Percentiles rank a stretch among this genome's conserved stretches.
Conservation (phyloP, 2,888 invertebrate species). For the Rhagophthalmus giganteus region DNA sequence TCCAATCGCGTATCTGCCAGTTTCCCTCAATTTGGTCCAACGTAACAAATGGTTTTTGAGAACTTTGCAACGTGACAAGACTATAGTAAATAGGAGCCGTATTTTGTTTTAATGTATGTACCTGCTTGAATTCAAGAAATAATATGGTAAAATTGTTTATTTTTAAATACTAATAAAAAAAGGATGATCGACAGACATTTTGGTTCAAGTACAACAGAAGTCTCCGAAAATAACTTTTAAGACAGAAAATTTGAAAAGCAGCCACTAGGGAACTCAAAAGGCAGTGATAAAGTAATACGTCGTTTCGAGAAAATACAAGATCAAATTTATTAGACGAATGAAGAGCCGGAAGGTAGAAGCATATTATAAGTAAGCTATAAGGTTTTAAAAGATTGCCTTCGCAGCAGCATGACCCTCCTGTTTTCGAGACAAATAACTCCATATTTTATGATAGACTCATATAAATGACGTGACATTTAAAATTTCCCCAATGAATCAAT, state of each 20-base stretch:
- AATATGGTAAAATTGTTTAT: too few relatives aligned
- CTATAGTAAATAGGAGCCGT: neutral
- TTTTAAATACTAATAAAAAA: too few relatives aligned
- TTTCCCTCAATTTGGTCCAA: constrained; percentile 8
- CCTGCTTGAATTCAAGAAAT: too few relatives aligned
- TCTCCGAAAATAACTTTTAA: constrained; percentile 5
- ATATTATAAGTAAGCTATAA: constrained; percentile 21
- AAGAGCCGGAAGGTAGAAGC: constrained; percentile 8
- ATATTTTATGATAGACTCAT: constrained; percentile 21
- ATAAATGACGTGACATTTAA: constrained; percentile 29
- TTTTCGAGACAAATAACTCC: constrained; percentile 22
- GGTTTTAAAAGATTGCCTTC: constrained; percentile 17
- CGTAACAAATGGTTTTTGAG: constrained; percentile 9
- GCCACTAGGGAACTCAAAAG: constrained; percentile 11
- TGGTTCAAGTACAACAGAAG: neutral
- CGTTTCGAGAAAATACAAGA: constrained; percentile 6
- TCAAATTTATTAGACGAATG: constrained; percentile 11
- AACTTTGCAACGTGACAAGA: constrained; percentile 5
- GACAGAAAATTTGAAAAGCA: constrained; percentile 5
- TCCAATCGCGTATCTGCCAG: constrained; percentile 5
- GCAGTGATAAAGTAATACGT: constrained; percentile 13
- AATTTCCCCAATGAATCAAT: too few relatives aligned
- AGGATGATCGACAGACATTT: constrained; percentile 1
- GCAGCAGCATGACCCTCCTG: constrained; percentile 18
- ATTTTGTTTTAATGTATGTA: constrained; percentile 2